phyloP scores from a whole-genome alignment of 1,140 invertebrate genomes.

The Chrysoperla carnea region DNA sequence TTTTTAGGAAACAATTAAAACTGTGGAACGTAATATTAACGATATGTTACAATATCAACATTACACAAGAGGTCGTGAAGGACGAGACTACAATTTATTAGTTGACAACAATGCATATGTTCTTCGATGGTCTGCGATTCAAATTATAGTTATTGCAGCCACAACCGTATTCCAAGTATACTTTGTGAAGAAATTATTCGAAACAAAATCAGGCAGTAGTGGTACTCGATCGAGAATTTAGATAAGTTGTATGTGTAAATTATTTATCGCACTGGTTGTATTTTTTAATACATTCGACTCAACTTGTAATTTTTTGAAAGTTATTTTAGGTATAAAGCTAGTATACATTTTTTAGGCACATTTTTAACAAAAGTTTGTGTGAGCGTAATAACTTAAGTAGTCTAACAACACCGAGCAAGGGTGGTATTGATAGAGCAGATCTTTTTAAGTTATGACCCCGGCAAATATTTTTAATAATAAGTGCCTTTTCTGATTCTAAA shows the following conservation, averaged over 20 bases:
- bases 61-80: conserved; percentile 54
- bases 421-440: no score
- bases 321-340: no score
- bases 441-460: no score
- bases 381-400: no score
- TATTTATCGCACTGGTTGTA: no score
- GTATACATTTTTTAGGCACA: no score
- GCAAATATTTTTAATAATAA: no score
- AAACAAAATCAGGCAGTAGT: conserved; percentile 41
- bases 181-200: conserved; percentile 77
- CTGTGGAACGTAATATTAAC: conserved; percentile 69
- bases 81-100: conserved; percentile 64
- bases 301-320: no score
- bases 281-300: no score
- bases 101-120: conserved; percentile 73
- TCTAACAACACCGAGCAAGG: no score
- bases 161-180: conserved; percentile 68
- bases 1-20: conserved; percentile 46
- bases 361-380: no score
- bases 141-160: conserved; percentile 63
- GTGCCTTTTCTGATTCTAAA: no score
- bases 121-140: conserved; percentile 67
- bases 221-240: conserved; percentile 38
- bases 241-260: conserved; percentile 5
- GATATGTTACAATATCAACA: conserved; percentile 71